phyloP scores from a whole-genome alignment of 1,140 invertebrate species.

The Trypoxylus dichotomus region DNA sequence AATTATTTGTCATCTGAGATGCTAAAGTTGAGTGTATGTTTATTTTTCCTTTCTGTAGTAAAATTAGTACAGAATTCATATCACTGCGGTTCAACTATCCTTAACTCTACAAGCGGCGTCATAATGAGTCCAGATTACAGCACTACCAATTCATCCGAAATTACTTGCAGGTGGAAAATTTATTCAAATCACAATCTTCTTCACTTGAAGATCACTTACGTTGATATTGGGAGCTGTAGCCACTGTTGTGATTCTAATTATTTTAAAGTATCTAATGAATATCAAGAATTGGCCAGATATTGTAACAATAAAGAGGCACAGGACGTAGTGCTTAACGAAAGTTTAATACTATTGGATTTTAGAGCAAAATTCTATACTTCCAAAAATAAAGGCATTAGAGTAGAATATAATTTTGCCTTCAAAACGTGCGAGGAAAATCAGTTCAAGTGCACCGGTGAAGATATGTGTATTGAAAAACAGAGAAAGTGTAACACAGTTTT shows the following conservation, averaged over 20 bases:
- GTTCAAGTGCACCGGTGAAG: neutral
- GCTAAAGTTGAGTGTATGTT: neutral
- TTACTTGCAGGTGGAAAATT: neutral
- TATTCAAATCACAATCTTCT: neutral
- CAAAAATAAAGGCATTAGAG: neutral
- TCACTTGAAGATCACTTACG: neutral
- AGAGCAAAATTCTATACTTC: neutral
- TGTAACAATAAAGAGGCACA: neutral
- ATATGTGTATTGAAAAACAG: neutral
- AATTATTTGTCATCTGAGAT: neutral
- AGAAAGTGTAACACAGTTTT: conserved; percentile 22
- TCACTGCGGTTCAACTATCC: neutral
- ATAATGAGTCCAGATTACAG: neutral
- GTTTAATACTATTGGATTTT: conserved; percentile 1
- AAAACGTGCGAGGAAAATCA: neutral
- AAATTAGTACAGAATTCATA: neutral
- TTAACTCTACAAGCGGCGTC: neutral
- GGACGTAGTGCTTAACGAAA: neutral
- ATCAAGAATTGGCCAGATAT: neutral
- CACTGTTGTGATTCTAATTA: conserved; percentile 1
- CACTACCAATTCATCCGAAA: neutral
- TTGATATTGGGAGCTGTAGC: neutral
- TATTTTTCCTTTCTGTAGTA: neutral
- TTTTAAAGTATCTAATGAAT: neutral
- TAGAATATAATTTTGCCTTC: neutral